phyloP scores from a whole-genome alignment of 2,888 invertebrate species.

The Brachypalpus laphriformis region DNA sequence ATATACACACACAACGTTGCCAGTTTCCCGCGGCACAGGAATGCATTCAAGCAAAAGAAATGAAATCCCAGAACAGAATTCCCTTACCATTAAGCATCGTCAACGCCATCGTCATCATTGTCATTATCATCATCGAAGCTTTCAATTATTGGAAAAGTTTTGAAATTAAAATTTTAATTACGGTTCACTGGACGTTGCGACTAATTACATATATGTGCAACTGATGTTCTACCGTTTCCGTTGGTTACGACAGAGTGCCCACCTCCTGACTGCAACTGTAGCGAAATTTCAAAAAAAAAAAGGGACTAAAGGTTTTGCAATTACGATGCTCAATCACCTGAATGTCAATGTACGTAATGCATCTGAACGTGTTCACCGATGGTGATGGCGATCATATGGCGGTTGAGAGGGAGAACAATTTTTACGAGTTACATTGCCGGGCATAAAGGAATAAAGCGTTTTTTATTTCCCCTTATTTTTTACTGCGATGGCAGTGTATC shows the following conservation, averaged over 20 bases:
- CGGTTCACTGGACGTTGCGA: conserved; percentile 61
- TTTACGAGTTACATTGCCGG: conserved; percentile 50
- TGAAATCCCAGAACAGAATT: conserved; percentile 35
- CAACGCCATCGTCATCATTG: conserved; percentile 12
- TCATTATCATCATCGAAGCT: conserved; percentile 55
- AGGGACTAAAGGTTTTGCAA: conserved; percentile 26
- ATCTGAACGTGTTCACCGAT: conserved; percentile 13
- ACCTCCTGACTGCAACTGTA: not conserved
- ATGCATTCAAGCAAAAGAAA: conserved; percentile 33
- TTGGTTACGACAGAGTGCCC: conserved; percentile 19
- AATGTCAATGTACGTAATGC: conserved; percentile 29
- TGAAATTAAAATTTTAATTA: conserved; percentile 73
- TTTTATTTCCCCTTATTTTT: conserved; percentile 40
- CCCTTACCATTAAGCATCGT: conserved; percentile 20
- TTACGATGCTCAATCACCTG: conserved; percentile 68
- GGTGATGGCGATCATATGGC: conserved; percentile 39
- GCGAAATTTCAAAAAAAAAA: not conserved
- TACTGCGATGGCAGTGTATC: conserved; percentile 33
- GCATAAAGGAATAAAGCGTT: conserved; percentile 17
- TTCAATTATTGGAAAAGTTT: conserved; percentile 73
- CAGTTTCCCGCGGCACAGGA: conserved; percentile 22
- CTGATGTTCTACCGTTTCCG: conserved; percentile 37
- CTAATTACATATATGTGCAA: conserved; percentile 63
- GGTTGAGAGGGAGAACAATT: not conserved
- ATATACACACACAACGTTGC: not conserved